Evolutionary conservation across 2,113 vertebrate genomes (phyloP), one percentile per base, ranked within the genome.

Genomic region (Cyprinodon brontotheroides): DNA sequence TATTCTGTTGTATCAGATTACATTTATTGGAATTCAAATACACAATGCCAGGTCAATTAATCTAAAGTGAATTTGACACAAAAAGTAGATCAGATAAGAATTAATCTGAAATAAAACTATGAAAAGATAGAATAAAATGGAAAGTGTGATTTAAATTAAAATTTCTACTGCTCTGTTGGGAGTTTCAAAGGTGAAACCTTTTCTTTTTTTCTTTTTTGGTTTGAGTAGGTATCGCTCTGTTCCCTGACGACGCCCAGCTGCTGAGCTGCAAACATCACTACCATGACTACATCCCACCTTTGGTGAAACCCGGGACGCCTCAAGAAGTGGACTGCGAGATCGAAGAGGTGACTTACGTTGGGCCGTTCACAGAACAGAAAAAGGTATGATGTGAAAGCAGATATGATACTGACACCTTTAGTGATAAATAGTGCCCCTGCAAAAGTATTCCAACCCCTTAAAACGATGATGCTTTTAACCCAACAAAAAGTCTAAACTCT

Each of bases 241-340:
- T 95, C 65, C 98, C 95, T 0, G 96, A 96, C 22, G 95, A 93
- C 62, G 98, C 98, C 75, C 91, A 72, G 80, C 89, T 99, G 81
- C 89, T 99, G 60, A 96, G 96, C 93, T 99, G 98, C 87, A 94
- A 86, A 60, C 98, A 99, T 82, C 90, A 98, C 81, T 93, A 90
- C 84, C 97, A 99, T 0, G 94, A 96, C 89, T 90, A 95, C 89
- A 95, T 99, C 73, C 96, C 95, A 0, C 95, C 96, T 22, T 86
- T 97, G 87, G 87, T 91, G 74, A 92, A 93, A 81, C 95, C 96
- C 0, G 95, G 95, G 14, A 93, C 94, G 72, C 94, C 91, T 0
- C 94, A 96, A 45, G 87, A 92, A 20, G 83, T 94, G 45, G 91
- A 95, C 75, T 99, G 98, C 71, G 71, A 85, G 80, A 94, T 93